Percentiles rank a stretch among this genome's conserved stretches.
Conservation (phyloP, 2,113 vertebrate species). For the Illadopsis cleaveri region DNA sequence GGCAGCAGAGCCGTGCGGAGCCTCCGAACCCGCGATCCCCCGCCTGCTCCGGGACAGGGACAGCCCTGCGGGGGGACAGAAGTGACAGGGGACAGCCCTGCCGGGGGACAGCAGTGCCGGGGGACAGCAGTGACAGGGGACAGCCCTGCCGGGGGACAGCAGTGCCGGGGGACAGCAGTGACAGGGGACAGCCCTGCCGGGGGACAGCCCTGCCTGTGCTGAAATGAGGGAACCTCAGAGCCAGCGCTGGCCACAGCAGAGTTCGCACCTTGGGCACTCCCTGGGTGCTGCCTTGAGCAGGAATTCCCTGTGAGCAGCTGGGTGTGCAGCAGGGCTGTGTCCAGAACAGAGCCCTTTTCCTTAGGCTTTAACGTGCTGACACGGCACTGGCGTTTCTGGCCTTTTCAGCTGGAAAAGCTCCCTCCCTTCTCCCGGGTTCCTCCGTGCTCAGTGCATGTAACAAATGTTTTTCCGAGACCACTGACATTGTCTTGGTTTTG, state of each 20-base stretch:
- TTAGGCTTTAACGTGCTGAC: background rate
- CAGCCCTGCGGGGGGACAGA: background rate
- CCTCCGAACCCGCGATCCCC: background rate
- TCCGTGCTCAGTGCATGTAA: background rate
- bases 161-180: background rate
- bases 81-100: background rate
- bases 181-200: background rate
- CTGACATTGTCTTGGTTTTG: background rate
- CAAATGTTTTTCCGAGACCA: background rate
- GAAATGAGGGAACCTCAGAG: background rate
- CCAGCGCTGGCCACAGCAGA: background rate
- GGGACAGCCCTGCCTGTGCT: background rate
- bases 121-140: background rate
- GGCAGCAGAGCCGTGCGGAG: constrained; percentile 41
- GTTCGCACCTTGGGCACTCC: accelerated
- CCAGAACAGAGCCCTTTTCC: background rate
- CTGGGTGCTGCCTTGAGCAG: too few relatives aligned
- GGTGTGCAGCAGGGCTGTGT: background rate
- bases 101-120: too few relatives aligned
- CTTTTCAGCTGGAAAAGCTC: background rate
- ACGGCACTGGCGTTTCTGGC: background rate
- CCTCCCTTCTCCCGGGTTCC: background rate
- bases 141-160: background rate
- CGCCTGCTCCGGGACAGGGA: background rate
- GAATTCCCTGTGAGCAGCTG: background rate